These are phyloP conservation scores for Rhingia rostrata DNA, from an alignment of 2,888 invertebrate genomes.

Conservation along the genomic window DNA sequence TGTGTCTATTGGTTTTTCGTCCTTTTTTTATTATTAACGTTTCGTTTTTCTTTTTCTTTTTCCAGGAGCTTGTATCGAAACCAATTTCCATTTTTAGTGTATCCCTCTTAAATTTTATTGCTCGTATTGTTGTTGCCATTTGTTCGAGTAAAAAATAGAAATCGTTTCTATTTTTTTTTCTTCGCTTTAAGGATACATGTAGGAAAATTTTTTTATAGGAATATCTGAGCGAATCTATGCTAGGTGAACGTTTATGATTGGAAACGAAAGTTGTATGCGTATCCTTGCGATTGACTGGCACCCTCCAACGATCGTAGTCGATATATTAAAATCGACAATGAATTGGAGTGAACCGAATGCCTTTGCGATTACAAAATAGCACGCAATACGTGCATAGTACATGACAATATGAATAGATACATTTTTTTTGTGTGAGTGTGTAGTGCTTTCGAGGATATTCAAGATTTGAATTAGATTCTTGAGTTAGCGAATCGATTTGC, in stretches of 20 bases:
- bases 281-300: slow-evolving; percentile 57
- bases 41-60: slow-evolving; percentile 28
- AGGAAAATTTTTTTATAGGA: slow-evolving; percentile 32
- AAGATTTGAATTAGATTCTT: slow-evolving; percentile 32
- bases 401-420: slow-evolving; percentile 20
- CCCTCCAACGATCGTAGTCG: slow-evolving; percentile 29
- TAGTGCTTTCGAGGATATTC: slow-evolving; percentile 5
- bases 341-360: slow-evolving; percentile 47
- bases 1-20: slow-evolving; percentile 71
- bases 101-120: slow-evolving; percentile 74
- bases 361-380: slow-evolving; percentile 15
- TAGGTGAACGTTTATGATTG: slow-evolving; percentile 71
- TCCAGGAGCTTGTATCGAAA: slow-evolving; percentile 65
- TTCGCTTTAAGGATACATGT: slow-evolving; percentile 37
- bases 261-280: slow-evolving; percentile 58
- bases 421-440: slow-evolving; percentile 10
- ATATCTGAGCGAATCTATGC: slow-evolving; percentile 45
- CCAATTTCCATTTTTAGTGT: slow-evolving; percentile 74
- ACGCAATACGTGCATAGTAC: slow-evolving; percentile 53
- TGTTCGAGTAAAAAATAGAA: slow-evolving; percentile 57
- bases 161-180: slow-evolving; percentile 36
- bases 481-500: slow-evolving; percentile 38
- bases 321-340: slow-evolving; percentile 71
- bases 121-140: slow-evolving; percentile 73
- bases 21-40: slow-evolving; percentile 50